Evolutionary conservation across 2,113 vertebrate genomes (phyloP).

Genomic region (Coracopsis vasa): DNA sequence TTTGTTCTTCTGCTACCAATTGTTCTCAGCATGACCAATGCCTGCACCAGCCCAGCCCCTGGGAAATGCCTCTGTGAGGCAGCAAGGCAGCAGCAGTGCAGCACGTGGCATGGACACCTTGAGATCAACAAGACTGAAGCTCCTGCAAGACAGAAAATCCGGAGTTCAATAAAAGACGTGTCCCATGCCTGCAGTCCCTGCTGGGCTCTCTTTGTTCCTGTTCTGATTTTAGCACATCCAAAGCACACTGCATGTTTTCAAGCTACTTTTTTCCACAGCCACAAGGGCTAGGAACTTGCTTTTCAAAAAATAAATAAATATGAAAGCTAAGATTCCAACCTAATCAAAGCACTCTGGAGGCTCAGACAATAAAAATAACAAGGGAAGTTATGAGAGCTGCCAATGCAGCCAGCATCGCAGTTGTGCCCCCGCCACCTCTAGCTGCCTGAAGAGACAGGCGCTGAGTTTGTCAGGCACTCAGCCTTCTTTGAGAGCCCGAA

Average conservation of each 20-base stretch:
- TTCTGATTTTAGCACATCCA: constrained; percentile 6
- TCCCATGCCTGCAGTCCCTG: rapidly evolving
- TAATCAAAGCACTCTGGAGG: constrained; percentile 36
- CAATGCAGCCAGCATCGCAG: background rate
- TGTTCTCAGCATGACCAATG: rapidly evolving
- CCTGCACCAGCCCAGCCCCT: background rate
- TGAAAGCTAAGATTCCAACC: background rate
- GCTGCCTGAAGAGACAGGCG: constrained; percentile 5
- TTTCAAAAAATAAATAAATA: background rate
- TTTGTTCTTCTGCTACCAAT: background rate
- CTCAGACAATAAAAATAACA: constrained; percentile 25
- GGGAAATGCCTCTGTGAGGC: background rate
- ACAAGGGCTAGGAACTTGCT: background rate
- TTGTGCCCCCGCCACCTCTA: background rate
- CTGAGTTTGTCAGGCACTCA: background rate
- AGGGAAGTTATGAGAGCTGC: background rate
- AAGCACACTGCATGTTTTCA: background rate
- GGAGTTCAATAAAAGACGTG: background rate
- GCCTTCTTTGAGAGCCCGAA: background rate
- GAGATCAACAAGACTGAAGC: background rate
- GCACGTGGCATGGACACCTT: rapidly evolving
- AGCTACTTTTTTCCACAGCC: constrained; percentile 9
- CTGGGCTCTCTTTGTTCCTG: background rate
- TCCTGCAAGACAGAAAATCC: background rate
- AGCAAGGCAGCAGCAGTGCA: rapidly evolving